Evolutionary conservation across 2,888 invertebrate genomes (phyloP), one percentile per base, ranked within the genome.

Genomic region (Junonia oenone): DNA sequence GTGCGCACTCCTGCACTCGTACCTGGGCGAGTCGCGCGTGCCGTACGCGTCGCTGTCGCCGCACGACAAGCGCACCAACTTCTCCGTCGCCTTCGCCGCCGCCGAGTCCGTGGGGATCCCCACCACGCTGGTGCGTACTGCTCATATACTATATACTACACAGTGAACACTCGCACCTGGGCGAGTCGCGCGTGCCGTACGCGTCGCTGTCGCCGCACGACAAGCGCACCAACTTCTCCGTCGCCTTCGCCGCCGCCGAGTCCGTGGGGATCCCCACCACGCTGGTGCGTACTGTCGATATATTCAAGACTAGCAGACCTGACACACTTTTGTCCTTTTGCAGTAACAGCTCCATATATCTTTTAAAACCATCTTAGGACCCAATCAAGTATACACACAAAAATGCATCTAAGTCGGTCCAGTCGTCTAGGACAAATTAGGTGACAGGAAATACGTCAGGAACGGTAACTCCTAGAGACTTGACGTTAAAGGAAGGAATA

Each of bases 191-290:
- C 64, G 93, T 98, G 68, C 95, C 96, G 22, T 98, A 97, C 84
- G 93, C 95, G 66, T 92, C 94, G 37, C 91, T 97, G 38, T 93
- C 94, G 53, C 95, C 95, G 8, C 92, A 93, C 70, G 95, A 96
- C 77, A 97, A 97, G 85, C 91, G 95, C 53, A 92, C 95, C 65
- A 98, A 98, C 84, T 98, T 98, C 83, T 94, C 95, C 0, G 91
- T 97, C 51, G 98, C 98, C 6, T 98, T 98, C 87, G 93, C 94
- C 15, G 97, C 98, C 2, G 98, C 98, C 0, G 98, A 98, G 85
- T 95, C 95, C 63, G 96, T 97, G 51, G 98, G 97, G 47, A 96
- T 98, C 71, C 93, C 94, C 51, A 96, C 97, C 22, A 95, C 95
- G 45, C 90, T 98, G 92, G 98, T 98, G 8, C 6, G 29, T 29